Evolutionary conservation across 2,888 invertebrate genomes (phyloP).

Genomic region (Drosophila ezoana): DNA sequence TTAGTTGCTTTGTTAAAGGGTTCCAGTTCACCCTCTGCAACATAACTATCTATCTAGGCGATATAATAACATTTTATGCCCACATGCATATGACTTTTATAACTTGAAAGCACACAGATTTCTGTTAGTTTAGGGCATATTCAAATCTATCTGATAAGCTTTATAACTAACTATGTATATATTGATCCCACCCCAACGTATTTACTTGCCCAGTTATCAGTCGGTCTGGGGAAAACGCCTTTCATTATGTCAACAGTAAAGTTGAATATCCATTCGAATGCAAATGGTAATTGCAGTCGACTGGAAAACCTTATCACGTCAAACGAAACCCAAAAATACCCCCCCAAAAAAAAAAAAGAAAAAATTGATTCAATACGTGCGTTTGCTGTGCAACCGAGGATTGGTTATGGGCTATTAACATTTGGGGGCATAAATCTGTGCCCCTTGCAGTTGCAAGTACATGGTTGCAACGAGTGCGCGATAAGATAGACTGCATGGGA

Average conservation of each 20-base stretch:
- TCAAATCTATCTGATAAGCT: slow-evolving; percentile 1
- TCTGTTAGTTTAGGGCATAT: slow-evolving; percentile 6
- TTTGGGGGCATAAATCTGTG: slow-evolving; percentile 72
- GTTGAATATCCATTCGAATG: slow-evolving; percentile 18
- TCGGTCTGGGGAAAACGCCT: slow-evolving; percentile 48
- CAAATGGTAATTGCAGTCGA: slow-evolving; percentile 40
- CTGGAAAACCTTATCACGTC: slow-evolving; percentile 36
- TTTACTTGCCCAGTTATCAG: slow-evolving; percentile 33
- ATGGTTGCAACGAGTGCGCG: slow-evolving; percentile 5
- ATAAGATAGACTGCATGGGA: slow-evolving; percentile 45
- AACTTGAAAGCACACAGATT: not conserved
- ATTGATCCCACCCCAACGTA: not conserved
- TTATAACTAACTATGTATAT: not conserved
- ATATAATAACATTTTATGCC: too few relatives aligned
- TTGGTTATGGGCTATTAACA: slow-evolving; percentile 78
- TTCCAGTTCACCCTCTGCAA: not conserved
- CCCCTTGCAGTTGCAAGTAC: slow-evolving; percentile 47
- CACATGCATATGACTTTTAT: too few relatives aligned
- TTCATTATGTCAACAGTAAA: slow-evolving; percentile 46
- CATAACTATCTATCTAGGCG: not conserved
- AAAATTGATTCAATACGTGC: slow-evolving; percentile 39
- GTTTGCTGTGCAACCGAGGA: slow-evolving; percentile 54
- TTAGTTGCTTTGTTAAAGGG: not conserved
- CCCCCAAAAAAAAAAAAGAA: not conserved
- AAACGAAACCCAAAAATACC: not conserved